Evolutionary conservation across 2,797 vertebrate species (phyloP).

Genomic region (Pseudomugil tenellus): DNA sequence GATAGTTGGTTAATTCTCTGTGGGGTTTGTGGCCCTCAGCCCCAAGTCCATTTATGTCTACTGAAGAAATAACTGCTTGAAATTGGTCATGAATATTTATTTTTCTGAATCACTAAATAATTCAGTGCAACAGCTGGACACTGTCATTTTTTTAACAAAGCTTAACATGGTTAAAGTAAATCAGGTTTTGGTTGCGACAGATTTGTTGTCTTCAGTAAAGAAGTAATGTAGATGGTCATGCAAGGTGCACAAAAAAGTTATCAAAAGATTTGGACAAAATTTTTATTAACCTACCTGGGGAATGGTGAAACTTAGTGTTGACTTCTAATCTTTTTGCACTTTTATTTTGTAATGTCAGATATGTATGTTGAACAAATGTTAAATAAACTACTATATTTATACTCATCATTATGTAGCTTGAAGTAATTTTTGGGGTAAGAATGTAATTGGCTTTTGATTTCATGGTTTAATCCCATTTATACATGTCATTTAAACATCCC

Average conservation of each 20-base stretch:
- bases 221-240: not conserved
- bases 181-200: not conserved
- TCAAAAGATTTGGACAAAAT: not conserved
- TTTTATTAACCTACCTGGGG: not conserved
- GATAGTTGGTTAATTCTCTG: not conserved
- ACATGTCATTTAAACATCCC: too few relatives aligned
- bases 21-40: not conserved
- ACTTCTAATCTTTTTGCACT: not conserved
- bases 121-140: not conserved
- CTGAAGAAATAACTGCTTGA: not conserved
- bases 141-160: not conserved
- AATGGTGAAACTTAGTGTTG: not conserved
- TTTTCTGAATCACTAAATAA: not conserved
- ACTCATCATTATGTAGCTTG: not conserved
- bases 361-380: not conserved
- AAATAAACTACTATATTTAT: not conserved
- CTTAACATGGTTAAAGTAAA: not conserved
- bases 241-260: not conserved
- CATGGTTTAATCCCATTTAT: not conserved
- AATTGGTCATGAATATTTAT: not conserved
- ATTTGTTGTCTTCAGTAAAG: not conserved
- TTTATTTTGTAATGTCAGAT: not conserved
- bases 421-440: not conserved
- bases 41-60: not conserved
- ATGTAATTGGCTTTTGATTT: not conserved